Base-by-base conservation (phyloP, 2,113 vertebrate genomes). In the Actinemys pallida region DNA sequence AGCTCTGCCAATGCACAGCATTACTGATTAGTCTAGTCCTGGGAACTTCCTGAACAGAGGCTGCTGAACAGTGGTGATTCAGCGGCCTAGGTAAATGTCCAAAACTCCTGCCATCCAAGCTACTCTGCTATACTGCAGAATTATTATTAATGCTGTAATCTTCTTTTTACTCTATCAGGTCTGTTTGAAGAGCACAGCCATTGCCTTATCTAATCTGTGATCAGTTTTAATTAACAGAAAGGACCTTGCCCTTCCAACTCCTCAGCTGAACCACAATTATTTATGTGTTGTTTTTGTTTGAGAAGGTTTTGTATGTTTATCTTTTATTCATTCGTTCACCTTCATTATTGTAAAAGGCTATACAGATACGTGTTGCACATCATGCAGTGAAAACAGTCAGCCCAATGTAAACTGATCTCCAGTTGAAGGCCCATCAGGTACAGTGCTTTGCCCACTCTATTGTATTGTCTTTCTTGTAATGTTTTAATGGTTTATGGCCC, bases 71-170 rank as follows among this genome's bases (percentile, higher is more conserved):
- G 0, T 35, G 17, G 35, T 1, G n/a, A 79, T 24, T 11, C 54
- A 53, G 25, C 1, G 39, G 22, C 8, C 1, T 5, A 8, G 72
- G 27, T 4, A n/a, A 8, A 2, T 0, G 5, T 57, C 72, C 90
- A 84, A 24, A 75, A 24, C 1, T 4, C 25, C 52, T 90, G 50
- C 50, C 69, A 47, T 5, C 20, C 35, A 65, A 11, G 13, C 53
- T 59, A 62, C n/a, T 83, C 39, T 35, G 90, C 69, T 82, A 16
- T 27, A 31, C 2, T 56, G 31, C 20, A 42, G 85, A 81, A 7
- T 1, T 13, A 87, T 1, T 65, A 31, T 65, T 65, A 65, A 35
- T 35, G 13, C 31, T 65, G 29, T 5, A 39, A 81, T 31, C 14
- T 59, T 6, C 49, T 11, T 88, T 81, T 84, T 17, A 10, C 22